Conservation (phyloP, 2,888 invertebrate species). For the Pyrrhia umbra region DNA sequence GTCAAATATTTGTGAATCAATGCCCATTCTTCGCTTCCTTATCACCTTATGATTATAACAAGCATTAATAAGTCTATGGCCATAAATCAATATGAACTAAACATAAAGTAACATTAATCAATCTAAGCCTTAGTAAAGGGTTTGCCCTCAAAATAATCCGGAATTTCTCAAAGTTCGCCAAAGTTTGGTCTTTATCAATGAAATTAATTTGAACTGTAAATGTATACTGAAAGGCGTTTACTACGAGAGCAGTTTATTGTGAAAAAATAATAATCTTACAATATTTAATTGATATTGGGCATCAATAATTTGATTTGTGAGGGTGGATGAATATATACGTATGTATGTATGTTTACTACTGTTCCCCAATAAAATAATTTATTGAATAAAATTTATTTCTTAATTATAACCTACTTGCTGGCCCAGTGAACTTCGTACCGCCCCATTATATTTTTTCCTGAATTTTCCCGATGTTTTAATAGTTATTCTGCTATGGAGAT, state of each 20-base stretch:
- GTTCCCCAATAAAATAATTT: no score
- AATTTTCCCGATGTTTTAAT: no score
- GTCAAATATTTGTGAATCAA: no score
- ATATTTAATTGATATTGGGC: no score
- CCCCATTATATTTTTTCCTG: no score
- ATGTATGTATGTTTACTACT: no score
- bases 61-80: constrained; percentile 1
- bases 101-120: constrained; percentile 56
- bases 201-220: constrained; percentile 33
- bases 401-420: no score
- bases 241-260: background rate
- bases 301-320: no score
- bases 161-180: constrained; percentile 38
- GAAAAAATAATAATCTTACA: background rate
- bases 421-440: no score
- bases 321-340: no score
- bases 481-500: no score
- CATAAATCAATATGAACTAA: constrained; percentile 50
- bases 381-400: no score
- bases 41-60: constrained; percentile 13
- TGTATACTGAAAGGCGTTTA: background rate
- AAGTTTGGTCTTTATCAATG: constrained; percentile 29
- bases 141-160: constrained; percentile 30
- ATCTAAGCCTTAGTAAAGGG: constrained; percentile 50
- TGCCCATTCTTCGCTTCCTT: constrained; percentile 3